These are phyloP conservation scores for Drepanosiphum platanoidis DNA, from an alignment of 2,888 invertebrate genomes.

Conservation along the genomic window DNA sequence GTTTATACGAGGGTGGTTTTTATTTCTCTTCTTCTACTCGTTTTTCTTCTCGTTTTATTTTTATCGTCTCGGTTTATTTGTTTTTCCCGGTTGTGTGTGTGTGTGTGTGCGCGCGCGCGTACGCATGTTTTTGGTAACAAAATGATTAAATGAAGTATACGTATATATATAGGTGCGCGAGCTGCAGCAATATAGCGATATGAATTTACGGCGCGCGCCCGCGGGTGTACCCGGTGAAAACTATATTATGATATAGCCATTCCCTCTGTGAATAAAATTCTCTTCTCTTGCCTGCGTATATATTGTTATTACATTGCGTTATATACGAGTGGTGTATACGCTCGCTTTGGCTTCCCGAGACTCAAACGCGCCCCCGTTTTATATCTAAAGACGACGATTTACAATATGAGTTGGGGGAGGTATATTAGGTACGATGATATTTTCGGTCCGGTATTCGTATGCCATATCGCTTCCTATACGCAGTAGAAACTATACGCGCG, in stretches of 20 bases:
- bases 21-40: neutral
- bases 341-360: neutral
- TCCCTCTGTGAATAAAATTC: neutral
- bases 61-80: slow-evolving; percentile 22
- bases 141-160: slow-evolving; percentile 32
- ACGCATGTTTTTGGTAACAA: neutral
- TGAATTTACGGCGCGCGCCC: neutral
- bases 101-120: neutral
- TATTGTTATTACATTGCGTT: too few species aligned
- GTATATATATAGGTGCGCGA: too few species aligned
- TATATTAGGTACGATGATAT: too few species aligned
- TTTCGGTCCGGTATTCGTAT: too few species aligned
- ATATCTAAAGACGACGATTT: neutral
- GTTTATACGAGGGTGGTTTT: slow-evolving; percentile 33
- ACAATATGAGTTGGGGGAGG: too few species aligned
- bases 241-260: neutral
- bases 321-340: too few species aligned
- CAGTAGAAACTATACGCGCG: too few species aligned
- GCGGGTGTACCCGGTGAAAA: neutral
- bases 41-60: slow-evolving; percentile 26
- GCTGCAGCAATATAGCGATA: slow-evolving; percentile 16
- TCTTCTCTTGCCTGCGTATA: neutral
- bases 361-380: neutral
- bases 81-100: neutral
- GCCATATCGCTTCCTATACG: too few species aligned